Base-by-base conservation (phyloP, 2,113 vertebrate genomes). In the Misgurnus anguillicaudatus region DNA sequence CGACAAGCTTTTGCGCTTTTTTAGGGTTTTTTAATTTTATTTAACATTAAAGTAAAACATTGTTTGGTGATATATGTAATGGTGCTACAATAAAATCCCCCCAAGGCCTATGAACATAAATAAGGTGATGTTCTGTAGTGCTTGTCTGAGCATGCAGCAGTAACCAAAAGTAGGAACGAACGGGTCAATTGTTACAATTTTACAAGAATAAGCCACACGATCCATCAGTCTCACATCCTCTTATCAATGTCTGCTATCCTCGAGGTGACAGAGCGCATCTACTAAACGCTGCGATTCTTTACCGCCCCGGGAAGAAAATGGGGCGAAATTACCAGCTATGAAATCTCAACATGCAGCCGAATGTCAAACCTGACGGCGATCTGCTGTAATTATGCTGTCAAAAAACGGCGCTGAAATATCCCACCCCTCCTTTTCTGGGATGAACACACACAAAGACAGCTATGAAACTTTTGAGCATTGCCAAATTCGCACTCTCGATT, bases 321-420 rank as follows among this genome's bases (percentile, higher is more conserved):
- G 24, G 42, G 47, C 17, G 31, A 75, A 93, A 92, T 92, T 91
- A 92, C 83, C 82, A 85, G 83, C 89, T 90, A 90, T 91, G 89
- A 89, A 84, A 85, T 88, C 91, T 90, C 89, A 87, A 90, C 90
- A 70, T 79, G 87, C 86, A 87, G 88, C 80, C 62, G 82, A 89
- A 86, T 90, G 90, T 91, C 88, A 90, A 83, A 47, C 75, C 85
- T 82, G 82, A 89, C 83, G 74, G 47, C 89, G 89, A 92, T 88
- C 89, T 86, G 80, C 77, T 55, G 88, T 89, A 91, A 92, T 93
- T 91, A 90, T 83, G 85, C 88, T 82, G 87, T 91, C 89, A 89
- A 67, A 83, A 79, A 70, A 87, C 83, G 48, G 77, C 14, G 9
- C 82, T 47, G 41, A 62, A 74, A 74, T 62, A 74, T 61, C 86